Evolutionary conservation across 2,888 invertebrate genomes (phyloP), one percentile per base, ranked within the genome.

Genomic region (Euspilapteryx auroguttella): DNA sequence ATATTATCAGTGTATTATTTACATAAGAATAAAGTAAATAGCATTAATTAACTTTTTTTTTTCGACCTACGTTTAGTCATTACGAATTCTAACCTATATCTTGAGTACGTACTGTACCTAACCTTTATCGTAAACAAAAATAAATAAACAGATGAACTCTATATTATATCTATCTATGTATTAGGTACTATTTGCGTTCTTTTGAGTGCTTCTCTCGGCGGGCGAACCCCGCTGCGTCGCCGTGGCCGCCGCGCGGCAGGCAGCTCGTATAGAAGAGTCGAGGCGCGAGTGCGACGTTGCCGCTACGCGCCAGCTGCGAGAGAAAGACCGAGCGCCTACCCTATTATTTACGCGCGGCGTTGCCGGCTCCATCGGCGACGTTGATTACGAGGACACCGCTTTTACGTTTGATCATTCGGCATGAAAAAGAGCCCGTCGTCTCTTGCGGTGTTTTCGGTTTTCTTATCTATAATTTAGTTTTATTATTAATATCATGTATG

Each of bases 371-470:
- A 44, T 41, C 63, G 62, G 66, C 69, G 73, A 75, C 73, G 73
- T 73, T 73, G 65, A 73, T 73, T 75, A 73, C 73, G 73, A 75
- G 73, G 73, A 75, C 73, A 73, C 65, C 62, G 69, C 66, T 71
- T 71, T 71, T 71, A 73, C 71, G 73, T 73, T 68, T 55, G 54
- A 69, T 68, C 59, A 64, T 62, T 58, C 66, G 63, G 14, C 28
- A 4, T 21, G n/a, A 20, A 21, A 27, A 24, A 27, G 13, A 3
- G 27, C 9, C n/a, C 4, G 13, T 10, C 22, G 4, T 22, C 8
- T 24, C 9, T 24, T 24, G 3, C 6, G n/a, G 13, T 24, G n/a
- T 24, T 9, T 24, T 6, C 8, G 13, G 13, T 24, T 24, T 24
- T 22, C 12, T 22, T 9, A 7, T 12, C n/a, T 22, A 4, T 10